phyloP scores from a whole-genome alignment of 2,113 vertebrate genomes.

The Odontesthes bonariensis region DNA sequence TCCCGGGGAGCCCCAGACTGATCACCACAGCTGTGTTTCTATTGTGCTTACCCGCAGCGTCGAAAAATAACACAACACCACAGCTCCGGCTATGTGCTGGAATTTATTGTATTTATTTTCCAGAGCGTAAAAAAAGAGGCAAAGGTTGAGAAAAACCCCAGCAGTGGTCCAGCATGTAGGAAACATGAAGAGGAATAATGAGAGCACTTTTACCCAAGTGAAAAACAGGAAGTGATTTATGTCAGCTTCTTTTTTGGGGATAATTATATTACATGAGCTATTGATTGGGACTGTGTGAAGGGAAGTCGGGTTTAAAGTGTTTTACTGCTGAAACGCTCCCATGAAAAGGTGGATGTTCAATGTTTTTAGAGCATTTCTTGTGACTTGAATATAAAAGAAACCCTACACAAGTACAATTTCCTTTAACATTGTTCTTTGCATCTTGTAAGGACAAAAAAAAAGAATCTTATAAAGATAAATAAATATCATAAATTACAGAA shows the following conservation, averaged over 20 bases:
- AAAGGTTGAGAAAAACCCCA: conserved; percentile 30
- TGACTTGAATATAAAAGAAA: too few relatives aligned
- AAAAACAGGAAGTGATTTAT: conserved; percentile 46
- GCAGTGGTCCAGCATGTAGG: conserved; percentile 8
- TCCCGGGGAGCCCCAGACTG: conserved; percentile 66
- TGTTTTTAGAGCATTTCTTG: neutral
- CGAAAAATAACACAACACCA: conserved; percentile 72
- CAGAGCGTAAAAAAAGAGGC: conserved; percentile 41
- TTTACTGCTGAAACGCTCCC: too few relatives aligned
- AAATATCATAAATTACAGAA: too few relatives aligned
- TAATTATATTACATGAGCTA: conserved; percentile 30
- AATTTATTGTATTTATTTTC: conserved; percentile 76
- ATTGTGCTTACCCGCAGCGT: conserved; percentile 65
- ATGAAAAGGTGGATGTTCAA: neutral
- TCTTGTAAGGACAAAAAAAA: too few relatives aligned
- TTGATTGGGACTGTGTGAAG: neutral
- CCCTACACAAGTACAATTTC: too few relatives aligned
- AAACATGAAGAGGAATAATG: conserved; percentile 31
- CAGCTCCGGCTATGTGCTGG: conserved; percentile 61
- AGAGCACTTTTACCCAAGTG: conserved; percentile 32
- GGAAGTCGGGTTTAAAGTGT: conserved; percentile 1
- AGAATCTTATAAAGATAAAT: too few relatives aligned
- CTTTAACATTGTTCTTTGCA: too few relatives aligned
- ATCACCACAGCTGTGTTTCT: conserved; percentile 77
- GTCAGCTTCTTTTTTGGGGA: conserved; percentile 19